Conservation (phyloP, 2,113 vertebrate genomes). For the Anolis sagrei region DNA sequence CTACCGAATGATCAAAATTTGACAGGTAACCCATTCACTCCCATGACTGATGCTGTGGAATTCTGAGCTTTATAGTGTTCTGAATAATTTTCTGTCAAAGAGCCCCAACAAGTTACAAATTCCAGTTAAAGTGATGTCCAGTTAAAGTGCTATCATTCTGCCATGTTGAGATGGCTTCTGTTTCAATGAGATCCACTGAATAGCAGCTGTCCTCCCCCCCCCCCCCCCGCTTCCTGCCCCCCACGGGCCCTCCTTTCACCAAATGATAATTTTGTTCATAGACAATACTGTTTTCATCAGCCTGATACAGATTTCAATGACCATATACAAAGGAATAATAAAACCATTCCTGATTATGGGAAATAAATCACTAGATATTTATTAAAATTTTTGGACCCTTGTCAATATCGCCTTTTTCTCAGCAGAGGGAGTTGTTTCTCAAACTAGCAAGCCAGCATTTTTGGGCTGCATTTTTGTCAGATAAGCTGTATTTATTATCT, state of each 20-base stretch:
- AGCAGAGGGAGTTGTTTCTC: constrained; percentile 75
- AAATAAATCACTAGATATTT: not conserved
- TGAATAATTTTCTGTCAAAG: too few species aligned
- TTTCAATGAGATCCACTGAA: not conserved
- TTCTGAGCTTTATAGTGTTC: too few species aligned
- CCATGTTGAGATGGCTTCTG: too few species aligned
- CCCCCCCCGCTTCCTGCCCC: too few species aligned
- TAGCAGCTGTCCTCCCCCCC: not conserved
- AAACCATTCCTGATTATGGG: not conserved
- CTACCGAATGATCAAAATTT: too few species aligned
- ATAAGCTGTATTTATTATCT: constrained; percentile 61
- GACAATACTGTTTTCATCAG: not conserved
- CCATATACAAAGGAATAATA: not conserved
- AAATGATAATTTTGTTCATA: not conserved
- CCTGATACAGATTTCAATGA: not conserved
- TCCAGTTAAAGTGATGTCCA: too few species aligned
- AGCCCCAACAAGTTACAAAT: too few species aligned
- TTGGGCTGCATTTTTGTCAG: constrained; percentile 67
- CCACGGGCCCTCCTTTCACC: not conserved
- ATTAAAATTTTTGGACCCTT: constrained; percentile 14
- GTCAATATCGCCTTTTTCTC: constrained; percentile 67
- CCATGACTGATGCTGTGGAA: too few species aligned
- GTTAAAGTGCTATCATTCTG: too few species aligned
- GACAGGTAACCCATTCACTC: too few species aligned
- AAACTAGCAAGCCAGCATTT: constrained; percentile 65